phyloP scores from a whole-genome alignment of 2,888 invertebrate species.

The Choreutis nemorana region DNA sequence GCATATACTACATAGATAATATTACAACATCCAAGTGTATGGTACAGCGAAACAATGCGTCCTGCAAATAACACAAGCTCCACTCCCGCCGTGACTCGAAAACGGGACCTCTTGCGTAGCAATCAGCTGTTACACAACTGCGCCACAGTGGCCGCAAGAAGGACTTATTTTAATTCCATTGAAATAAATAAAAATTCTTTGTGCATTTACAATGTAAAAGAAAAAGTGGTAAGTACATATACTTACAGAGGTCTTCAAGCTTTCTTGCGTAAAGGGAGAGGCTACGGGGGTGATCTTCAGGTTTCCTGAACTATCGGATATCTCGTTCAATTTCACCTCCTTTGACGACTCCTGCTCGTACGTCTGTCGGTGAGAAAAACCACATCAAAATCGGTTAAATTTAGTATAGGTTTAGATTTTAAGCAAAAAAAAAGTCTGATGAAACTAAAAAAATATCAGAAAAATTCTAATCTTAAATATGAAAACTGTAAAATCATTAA shows the following conservation, averaged over 20 bases:
- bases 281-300: slow-evolving; percentile 73
- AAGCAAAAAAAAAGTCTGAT: slow-evolving; percentile 1
- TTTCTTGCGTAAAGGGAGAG: slow-evolving; percentile 74
- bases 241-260: slow-evolving; percentile 71
- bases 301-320: slow-evolving; percentile 74
- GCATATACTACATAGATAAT: no score
- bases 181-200: background rate
- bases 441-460: background rate
- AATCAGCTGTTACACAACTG: no score
- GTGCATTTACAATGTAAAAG: no score
- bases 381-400: no score
- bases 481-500: no score
- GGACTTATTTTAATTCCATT: background rate
- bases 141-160: background rate
- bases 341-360: slow-evolving; percentile 72
- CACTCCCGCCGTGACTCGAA: no score
- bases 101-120: no score
- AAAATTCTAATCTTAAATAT: no score
- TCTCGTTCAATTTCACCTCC: slow-evolving; percentile 72
- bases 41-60: no score
- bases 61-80: no score
- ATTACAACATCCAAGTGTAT: no score
- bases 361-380: slow-evolving; percentile 34
- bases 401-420: no score
- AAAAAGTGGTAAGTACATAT: background rate